These are phyloP conservation scores for Mastacembelus armatus DNA, from an alignment of 2,797 vertebrate species.

Conservation along the genomic window DNA sequence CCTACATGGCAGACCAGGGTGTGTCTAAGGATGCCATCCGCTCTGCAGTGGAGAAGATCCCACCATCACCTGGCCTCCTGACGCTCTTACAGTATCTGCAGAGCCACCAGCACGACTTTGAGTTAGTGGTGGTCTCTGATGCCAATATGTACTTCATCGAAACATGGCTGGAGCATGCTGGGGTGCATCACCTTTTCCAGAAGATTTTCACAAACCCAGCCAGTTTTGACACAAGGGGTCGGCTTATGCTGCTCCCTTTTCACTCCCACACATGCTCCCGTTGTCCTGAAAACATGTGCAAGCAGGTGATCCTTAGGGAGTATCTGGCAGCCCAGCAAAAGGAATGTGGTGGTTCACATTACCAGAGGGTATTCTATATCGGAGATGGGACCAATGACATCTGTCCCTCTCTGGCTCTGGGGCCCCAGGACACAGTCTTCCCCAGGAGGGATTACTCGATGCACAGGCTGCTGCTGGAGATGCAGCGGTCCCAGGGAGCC, in stretches of 20 bases:
- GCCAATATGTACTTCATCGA: slow-evolving; percentile 93
- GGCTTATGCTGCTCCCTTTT: slow-evolving; percentile 88
- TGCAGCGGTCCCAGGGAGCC: slow-evolving; percentile 78
- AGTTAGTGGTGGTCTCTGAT: slow-evolving; percentile 91
- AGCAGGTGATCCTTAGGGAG: slow-evolving; percentile 89
- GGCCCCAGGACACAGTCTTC: slow-evolving; percentile 87
- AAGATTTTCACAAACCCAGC: slow-evolving; percentile 92
- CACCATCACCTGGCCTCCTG: slow-evolving; percentile 85
- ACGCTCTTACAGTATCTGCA: slow-evolving; percentile 88
- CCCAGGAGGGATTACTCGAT: slow-evolving; percentile 91
- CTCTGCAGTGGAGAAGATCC: slow-evolving; percentile 84
- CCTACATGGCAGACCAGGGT: slow-evolving; percentile 89
- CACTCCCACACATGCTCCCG: slow-evolving; percentile 89
- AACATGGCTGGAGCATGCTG: slow-evolving; percentile 82
- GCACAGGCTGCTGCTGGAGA: slow-evolving; percentile 87
- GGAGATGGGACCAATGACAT: slow-evolving; percentile 94
- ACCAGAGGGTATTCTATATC: slow-evolving; percentile 90
- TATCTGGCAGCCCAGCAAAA: slow-evolving; percentile 84
- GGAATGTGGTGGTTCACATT: slow-evolving; percentile 83
- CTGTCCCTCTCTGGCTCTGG: slow-evolving; percentile 88
- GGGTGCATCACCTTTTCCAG: slow-evolving; percentile 85
- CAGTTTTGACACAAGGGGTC: slow-evolving; percentile 82
- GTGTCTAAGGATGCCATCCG: slow-evolving; percentile 84
- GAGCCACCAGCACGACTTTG: slow-evolving; percentile 85
- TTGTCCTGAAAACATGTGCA: slow-evolving; percentile 97